Evolutionary conservation across 2,797 vertebrate species (phyloP).

Genomic region (Podargus strigoides): DNA sequence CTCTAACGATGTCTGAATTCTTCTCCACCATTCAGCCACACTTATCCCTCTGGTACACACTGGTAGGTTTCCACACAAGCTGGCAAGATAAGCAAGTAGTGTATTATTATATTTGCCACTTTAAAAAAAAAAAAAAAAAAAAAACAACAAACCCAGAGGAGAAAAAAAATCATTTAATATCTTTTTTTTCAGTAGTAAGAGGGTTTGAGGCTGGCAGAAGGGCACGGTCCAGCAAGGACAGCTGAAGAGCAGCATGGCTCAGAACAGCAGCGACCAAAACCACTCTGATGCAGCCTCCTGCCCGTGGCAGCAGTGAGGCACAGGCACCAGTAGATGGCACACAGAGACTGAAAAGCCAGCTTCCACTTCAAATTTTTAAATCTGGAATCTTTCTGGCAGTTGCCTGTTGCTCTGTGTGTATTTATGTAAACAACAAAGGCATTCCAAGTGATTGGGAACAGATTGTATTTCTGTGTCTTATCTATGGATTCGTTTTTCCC

Average conservation of each 20-base stretch:
- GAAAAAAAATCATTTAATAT: rapidly evolving
- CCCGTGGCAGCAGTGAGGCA: background rate
- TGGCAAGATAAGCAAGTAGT: background rate
- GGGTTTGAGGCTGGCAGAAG: too few relatives aligned
- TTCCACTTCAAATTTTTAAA: rapidly evolving
- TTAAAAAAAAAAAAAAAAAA: rapidly evolving
- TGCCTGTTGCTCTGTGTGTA: background rate
- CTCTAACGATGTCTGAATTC: background rate
- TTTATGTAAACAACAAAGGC: rapidly evolving
- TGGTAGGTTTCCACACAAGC: background rate
- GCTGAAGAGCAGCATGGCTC: background rate
- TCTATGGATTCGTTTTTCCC: rapidly evolving
- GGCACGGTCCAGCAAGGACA: background rate
- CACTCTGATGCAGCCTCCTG: background rate
- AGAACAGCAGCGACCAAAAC: too few relatives aligned
- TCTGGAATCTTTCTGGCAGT: rapidly evolving
- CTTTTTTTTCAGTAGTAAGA: too few relatives aligned
- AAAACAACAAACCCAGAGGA: too few relatives aligned
- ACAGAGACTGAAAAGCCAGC: background rate
- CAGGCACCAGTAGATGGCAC: conserved; percentile 21
- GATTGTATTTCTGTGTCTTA: background rate
- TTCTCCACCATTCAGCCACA: background rate
- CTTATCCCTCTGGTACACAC: background rate
- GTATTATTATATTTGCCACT: background rate
- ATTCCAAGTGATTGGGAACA: rapidly evolving